Percentiles rank a stretch among this genome's conserved stretches.
Conservation (phyloP, 2,888 invertebrate species). For the Ennomos quercinarius region DNA sequence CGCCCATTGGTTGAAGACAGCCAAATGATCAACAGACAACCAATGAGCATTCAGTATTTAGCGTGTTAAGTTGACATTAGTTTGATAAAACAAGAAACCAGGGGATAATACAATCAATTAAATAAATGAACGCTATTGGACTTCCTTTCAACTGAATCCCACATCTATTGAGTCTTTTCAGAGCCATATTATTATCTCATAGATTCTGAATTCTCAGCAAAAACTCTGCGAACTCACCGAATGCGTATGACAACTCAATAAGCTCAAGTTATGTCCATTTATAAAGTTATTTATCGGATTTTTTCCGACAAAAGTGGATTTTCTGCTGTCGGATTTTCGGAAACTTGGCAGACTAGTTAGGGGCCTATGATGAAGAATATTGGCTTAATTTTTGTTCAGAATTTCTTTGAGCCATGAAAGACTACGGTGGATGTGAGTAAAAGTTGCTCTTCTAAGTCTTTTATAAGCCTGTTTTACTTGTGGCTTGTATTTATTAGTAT, state of each 20-base stretch:
- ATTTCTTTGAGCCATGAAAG: neutral
- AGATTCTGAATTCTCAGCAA: conserved; percentile 7
- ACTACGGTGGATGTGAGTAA: neutral
- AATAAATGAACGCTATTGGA: too few species aligned
- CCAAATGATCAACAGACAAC: too few species aligned
- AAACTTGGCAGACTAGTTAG: conserved; percentile 10
- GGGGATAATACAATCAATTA: too few species aligned
- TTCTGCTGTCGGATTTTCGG: conserved; percentile 9
- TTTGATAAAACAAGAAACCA: too few species aligned
- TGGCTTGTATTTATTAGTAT: too few species aligned
- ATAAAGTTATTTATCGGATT: conserved; percentile 27
- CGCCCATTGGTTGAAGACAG: too few species aligned
- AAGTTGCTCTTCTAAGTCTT: too few species aligned
- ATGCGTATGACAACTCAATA: conserved; percentile 30
- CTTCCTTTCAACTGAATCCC: too few species aligned
- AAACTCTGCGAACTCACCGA: conserved; percentile 16
- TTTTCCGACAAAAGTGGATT: conserved; percentile 25
- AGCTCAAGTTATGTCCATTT: conserved; percentile 30
- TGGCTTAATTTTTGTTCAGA: conserved; percentile 1
- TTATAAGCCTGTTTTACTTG: too few species aligned
- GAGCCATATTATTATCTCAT: neutral
- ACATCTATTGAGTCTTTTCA: too few species aligned
- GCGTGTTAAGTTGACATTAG: too few species aligned
- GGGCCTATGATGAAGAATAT: conserved; percentile 4
- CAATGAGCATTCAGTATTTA: too few species aligned